Conservation (phyloP, 2,797 vertebrate species). For the Novumbra hubbsi region DNA sequence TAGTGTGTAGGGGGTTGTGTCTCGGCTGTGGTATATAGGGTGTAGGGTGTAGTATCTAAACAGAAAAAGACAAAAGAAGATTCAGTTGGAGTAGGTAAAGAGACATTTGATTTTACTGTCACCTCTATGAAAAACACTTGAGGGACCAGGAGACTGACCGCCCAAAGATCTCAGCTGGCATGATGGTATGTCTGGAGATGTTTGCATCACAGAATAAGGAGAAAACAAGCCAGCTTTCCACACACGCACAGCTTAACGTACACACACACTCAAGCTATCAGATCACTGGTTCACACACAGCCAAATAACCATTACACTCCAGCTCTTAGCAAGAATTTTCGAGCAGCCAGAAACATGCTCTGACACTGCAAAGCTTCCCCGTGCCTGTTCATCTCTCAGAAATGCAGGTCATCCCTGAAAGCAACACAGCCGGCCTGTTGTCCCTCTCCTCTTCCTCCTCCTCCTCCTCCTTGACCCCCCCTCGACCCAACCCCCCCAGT, state of each 20-base stretch:
- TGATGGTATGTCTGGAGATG: not conserved
- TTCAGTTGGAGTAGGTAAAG: not conserved
- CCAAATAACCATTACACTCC: not conserved
- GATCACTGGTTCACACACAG: not conserved
- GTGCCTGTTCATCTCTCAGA: not conserved
- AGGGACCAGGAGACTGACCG: not conserved
- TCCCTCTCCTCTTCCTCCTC: not conserved
- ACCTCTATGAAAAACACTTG: not conserved
- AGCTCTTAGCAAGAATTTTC: not conserved
- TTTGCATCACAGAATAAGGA: constrained; percentile 11
- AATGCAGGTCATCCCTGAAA: constrained; percentile 7
- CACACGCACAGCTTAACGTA: constrained; percentile 15
- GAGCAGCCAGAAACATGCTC: not conserved
- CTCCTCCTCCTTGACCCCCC: not conserved
- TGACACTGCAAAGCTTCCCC: not conserved
- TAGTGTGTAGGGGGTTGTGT: no score
- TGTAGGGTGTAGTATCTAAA: not conserved
- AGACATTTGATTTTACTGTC: not conserved
- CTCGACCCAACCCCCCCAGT: not conserved
- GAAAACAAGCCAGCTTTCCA: not conserved
- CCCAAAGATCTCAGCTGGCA: not conserved
- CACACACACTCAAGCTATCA: constrained; percentile 7
- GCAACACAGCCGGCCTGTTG: no score
- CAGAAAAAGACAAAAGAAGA: not conserved
- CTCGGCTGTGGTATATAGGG: no score